A percentile compares a stretch with the other conserved stretches of the same genome.
phyloP scores from a whole-genome alignment of 2,797 vertebrate species.

The Pristis pectinata region DNA sequence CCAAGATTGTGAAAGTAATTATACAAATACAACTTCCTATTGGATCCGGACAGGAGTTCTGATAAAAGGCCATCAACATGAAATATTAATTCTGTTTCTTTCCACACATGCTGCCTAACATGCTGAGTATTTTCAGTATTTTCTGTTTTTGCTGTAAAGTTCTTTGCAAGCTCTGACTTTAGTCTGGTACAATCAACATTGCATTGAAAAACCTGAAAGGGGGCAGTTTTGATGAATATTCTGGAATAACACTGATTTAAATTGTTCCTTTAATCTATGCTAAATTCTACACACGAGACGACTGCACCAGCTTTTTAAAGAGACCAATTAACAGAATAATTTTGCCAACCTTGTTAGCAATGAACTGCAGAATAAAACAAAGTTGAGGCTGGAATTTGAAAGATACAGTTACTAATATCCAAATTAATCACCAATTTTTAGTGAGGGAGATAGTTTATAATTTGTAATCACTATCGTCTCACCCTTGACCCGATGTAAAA shows the following conservation, averaged over 20 bases:
- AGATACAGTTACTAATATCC: not conserved
- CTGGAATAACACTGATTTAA: not conserved
- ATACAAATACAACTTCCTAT: not conserved
- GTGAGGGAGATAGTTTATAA: not conserved
- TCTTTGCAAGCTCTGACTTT: not conserved
- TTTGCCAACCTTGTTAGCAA: not conserved
- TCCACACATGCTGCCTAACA: no score
- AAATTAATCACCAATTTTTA: not conserved
- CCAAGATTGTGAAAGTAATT: not conserved
- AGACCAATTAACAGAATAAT: not conserved
- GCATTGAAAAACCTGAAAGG: not conserved
- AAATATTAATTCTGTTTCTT: no score
- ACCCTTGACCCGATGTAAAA: no score
- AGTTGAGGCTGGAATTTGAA: not conserved
- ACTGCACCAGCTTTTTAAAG: not conserved
- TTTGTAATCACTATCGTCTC: not conserved
- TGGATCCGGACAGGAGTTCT: not conserved
- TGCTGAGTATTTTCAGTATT: no score
- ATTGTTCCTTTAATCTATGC: not conserved
- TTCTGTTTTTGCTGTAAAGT: not conserved
- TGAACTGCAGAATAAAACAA: not conserved
- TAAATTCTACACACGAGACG: not conserved
- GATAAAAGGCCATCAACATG: no score
- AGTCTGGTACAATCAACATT: not conserved
- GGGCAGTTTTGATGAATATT: not conserved